Base-by-base conservation (phyloP, 2,888 invertebrate genomes). In the Apoda limacodes region DNA sequence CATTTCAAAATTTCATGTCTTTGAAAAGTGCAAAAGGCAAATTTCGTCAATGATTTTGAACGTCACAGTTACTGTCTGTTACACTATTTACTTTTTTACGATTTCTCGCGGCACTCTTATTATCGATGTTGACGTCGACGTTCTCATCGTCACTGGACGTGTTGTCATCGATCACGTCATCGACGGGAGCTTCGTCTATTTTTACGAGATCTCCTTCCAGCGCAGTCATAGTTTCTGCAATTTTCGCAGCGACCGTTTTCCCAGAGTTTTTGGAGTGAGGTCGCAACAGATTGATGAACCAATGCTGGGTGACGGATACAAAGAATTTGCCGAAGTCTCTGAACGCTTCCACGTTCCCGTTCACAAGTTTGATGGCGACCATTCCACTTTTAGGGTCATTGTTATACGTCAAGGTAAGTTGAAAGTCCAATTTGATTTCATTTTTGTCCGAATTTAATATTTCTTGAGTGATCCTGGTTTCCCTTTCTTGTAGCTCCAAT, bases 311-410 rank as follows among this genome's bases (percentile, higher is more conserved):
- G 2, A 49, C 39, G 2, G 54, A 43, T 9, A 51, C 42, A 36
- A 60, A 58, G 45, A 67, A 70, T 30, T 49, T 56, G 2, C 67
- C 69, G 33, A 71, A 65, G 9, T 64, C 60, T 11, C 45, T 41
- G 40, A 61, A 71, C 2, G 30, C 30, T 0, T 44, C 38, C 3
- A 40, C 9, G 10, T 70, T 64, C 0, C 66, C 68, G 1, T 43
- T 34, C 1, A 26, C 22, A 11, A 54, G 23, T 25, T 43, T 49
- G 5, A 67, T 19, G 1, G 43, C 9, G 6, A 62, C 25, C 0
- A 41, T 39, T 1, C 47, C 55, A 20, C 37, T 46, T 12, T 45
- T 52, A 2, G 60, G 55, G 9, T 48, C 43, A 3, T 39, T 34
- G 3, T 43, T 34, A 42, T 45, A 65, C 2, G 48, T 49, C 17